Base-by-base conservation (phyloP, 2,888 invertebrate genomes). In the Eudemis profundana region DNA sequence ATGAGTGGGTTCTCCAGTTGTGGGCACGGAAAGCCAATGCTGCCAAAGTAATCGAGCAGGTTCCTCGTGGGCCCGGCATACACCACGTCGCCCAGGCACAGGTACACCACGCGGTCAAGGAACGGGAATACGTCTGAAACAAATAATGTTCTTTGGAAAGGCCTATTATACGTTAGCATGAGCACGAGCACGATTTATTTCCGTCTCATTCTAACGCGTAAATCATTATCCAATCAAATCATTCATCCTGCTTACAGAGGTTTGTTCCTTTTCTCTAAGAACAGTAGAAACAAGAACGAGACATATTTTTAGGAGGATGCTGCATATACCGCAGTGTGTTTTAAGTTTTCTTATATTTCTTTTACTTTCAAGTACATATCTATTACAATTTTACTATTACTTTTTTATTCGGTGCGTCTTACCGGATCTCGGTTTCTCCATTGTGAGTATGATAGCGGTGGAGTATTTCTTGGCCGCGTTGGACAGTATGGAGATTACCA, bases 1-100 rank as follows among this genome's bases (percentile, higher is more conserved):
- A 98, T 98, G n/a, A 99, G 93, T 0, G 99, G 99, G 86, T 99
- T 99, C 82, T 99, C 99, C 53, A 98, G 91, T 81, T 98, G 97
- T 0, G 99, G 99, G 85, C 99, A 99, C 0, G 98, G 98, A 83
- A 98, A 98, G 1, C 99, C 99, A 72, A 99, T 97, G 70, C 96
- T 96, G 62, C 97, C 96, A 85, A 99, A 99, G 86, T 99, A 99
- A 79, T 97, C 97, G 67, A 99, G 92, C 94, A 99, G 96, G 74
- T 97, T 96, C 59, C 97, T 93, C 0, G 98, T 98, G 8, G 97
- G 96, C 0, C 98, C 98, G 0, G 96, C 96, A 84, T 97, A 97
- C 3, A 98, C 98, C 29, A 98, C 96, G 76, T 98, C 97, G 0
- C 97, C 97, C 38, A 98, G 93, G 74, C 98, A 98, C 3, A 98